phyloP scores from a whole-genome alignment of 2,797 vertebrate genomes.

The Nyctibius grandis region DNA sequence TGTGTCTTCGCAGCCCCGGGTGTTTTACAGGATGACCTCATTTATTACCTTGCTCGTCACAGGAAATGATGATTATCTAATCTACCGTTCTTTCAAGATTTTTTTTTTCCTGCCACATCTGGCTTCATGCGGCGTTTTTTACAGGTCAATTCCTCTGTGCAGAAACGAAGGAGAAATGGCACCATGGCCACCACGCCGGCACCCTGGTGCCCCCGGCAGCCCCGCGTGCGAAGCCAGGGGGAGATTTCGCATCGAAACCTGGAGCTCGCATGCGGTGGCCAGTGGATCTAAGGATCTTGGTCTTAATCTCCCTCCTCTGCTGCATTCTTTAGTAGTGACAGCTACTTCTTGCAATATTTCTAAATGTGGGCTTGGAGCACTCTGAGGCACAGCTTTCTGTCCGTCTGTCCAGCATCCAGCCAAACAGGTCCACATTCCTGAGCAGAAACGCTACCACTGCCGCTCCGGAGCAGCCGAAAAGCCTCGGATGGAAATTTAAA shows the following conservation, averaged over 20 bases:
- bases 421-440: conserved; percentile 50
- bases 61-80: conserved; percentile 63
- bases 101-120: neutral
- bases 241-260: neutral
- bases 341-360: neutral
- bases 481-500: neutral
- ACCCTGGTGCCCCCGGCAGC: neutral
- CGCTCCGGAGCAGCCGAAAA: neutral
- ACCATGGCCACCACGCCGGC: accelerated
- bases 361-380: neutral
- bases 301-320: conserved; percentile 20
- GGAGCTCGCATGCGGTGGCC: neutral
- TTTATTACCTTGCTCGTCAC: conserved; percentile 44
- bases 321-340: conserved; percentile 27
- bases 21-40: conserved; percentile 49
- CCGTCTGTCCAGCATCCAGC: conserved; percentile 6
- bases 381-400: conserved; percentile 30
- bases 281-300: neutral
- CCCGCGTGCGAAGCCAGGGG: accelerated
- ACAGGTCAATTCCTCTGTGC: neutral
- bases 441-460: neutral
- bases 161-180: neutral
- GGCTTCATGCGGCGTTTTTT: neutral
- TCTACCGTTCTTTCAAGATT: neutral
- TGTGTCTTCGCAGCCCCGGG: neutral